phyloP scores from a whole-genome alignment of 2,888 invertebrate genomes.

The Harpalus rubripes region DNA sequence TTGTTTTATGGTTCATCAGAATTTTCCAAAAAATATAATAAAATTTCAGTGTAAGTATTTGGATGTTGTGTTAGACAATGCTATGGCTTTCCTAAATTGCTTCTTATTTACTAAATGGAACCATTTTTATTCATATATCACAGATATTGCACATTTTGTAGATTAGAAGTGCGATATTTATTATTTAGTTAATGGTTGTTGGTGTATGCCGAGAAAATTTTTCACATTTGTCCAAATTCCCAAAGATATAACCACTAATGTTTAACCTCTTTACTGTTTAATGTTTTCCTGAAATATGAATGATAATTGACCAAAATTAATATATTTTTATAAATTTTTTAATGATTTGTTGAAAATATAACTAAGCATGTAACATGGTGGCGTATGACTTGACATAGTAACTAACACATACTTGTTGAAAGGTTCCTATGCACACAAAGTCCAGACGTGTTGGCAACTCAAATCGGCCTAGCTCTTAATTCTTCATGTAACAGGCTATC shows the following conservation, averaged over 20 bases:
- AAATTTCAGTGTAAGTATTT: constrained; percentile 64
- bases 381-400: constrained; percentile 50
- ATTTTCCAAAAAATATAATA: constrained; percentile 48
- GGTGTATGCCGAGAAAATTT: constrained; percentile 27
- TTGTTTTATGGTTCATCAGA: constrained; percentile 44
- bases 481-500: constrained; percentile 68
- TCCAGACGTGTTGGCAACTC: constrained; percentile 76
- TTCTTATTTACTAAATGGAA: constrained; percentile 53
- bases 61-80: constrained; percentile 61
- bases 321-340: background rate
- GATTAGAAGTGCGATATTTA: constrained; percentile 57
- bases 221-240: background rate
- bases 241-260: no score
- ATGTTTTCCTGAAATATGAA: background rate
- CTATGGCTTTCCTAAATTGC: constrained; percentile 58
- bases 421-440: constrained; percentile 78
- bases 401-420: constrained; percentile 71
- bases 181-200: constrained; percentile 31
- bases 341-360: background rate
- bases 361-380: constrained; percentile 37
- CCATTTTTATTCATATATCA: constrained; percentile 62
- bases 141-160: constrained; percentile 67
- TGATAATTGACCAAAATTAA: background rate
- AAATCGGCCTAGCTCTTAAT: constrained; percentile 66
- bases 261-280: no score